These are phyloP conservation scores for Hydrotaea cyrtoneurina DNA, from an alignment of 2,888 invertebrate species.

Conservation along the genomic window DNA sequence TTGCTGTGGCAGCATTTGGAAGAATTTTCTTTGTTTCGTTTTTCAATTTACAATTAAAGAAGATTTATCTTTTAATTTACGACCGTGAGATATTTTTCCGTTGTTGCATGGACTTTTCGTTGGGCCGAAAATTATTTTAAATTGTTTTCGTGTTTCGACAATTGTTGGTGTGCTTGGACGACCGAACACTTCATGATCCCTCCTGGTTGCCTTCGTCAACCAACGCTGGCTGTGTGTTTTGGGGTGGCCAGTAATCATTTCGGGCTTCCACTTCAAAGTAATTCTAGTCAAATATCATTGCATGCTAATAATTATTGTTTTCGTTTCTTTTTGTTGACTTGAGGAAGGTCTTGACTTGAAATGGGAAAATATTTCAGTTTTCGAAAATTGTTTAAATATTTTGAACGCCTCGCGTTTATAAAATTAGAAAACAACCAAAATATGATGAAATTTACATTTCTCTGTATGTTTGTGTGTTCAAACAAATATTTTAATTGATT, in stretches of 20 bases:
- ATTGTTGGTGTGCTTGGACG: slow-evolving; percentile 14
- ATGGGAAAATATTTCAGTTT: not conserved
- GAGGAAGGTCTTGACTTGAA: not conserved
- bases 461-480: not conserved
- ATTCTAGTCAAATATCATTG: slow-evolving; percentile 25
- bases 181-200: not conserved
- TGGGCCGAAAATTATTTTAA: slow-evolving; percentile 61
- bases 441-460: not conserved
- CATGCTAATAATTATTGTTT: slow-evolving; percentile 62
- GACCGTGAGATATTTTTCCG: slow-evolving; percentile 63
- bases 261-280: not conserved
- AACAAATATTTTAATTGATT: slow-evolving; percentile 54
- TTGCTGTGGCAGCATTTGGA: not conserved
- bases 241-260: not conserved
- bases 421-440: slow-evolving; percentile 13
- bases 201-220: not conserved
- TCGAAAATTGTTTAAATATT: slow-evolving; percentile 30
- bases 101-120: slow-evolving; percentile 24
- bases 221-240: not conserved
- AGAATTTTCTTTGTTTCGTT: slow-evolving; percentile 40
- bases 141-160: slow-evolving; percentile 64
- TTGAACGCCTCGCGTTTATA: slow-evolving; percentile 42
- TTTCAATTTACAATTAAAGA: slow-evolving; percentile 66
- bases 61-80: slow-evolving; percentile 66
- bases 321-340: not conserved